Percentiles rank a stretch among this genome's conserved stretches.
phyloP scores from a whole-genome alignment of 2,797 vertebrate genomes.

The Catamblyrhynchus diadema region DNA sequence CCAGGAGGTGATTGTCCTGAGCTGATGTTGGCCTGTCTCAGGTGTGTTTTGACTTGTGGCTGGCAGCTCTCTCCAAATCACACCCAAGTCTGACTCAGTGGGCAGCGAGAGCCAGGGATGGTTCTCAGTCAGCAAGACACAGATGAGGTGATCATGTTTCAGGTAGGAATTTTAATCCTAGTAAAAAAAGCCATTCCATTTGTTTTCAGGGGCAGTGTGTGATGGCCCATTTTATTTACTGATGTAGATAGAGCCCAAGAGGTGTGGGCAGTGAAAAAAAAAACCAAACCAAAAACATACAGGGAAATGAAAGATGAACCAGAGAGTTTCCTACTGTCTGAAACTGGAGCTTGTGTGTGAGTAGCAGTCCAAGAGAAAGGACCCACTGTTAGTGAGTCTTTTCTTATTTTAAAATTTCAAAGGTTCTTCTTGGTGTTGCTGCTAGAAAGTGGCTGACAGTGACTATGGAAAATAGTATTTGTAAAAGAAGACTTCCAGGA shows the following conservation, averaged over 20 bases:
- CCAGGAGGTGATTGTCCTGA: not conserved
- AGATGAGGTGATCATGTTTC: not conserved
- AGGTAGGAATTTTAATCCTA: not conserved
- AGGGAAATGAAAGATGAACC: not conserved
- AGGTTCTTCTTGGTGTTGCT: accelerated
- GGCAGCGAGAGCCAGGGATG: accelerated
- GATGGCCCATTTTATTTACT: not conserved
- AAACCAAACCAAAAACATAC: not conserved
- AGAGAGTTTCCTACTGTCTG: not conserved
- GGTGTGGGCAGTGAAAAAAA: not conserved
- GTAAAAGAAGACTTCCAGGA: not conserved
- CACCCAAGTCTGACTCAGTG: not conserved
- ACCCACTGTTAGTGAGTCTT: not conserved
- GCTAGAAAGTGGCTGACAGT: not conserved
- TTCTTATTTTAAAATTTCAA: not conserved
- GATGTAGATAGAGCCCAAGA: not conserved
- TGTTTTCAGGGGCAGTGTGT: not conserved
- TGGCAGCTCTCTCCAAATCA: not conserved
- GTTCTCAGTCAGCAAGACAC: not conserved
- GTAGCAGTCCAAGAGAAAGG: not conserved
- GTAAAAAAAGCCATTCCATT: not conserved
- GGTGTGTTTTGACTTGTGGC: not conserved
- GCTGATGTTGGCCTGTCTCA: not conserved
- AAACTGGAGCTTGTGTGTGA: not conserved
- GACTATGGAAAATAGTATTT: not conserved